Conservation (phyloP, 2,888 invertebrate genomes). For the Coenonympha arcania region DNA sequence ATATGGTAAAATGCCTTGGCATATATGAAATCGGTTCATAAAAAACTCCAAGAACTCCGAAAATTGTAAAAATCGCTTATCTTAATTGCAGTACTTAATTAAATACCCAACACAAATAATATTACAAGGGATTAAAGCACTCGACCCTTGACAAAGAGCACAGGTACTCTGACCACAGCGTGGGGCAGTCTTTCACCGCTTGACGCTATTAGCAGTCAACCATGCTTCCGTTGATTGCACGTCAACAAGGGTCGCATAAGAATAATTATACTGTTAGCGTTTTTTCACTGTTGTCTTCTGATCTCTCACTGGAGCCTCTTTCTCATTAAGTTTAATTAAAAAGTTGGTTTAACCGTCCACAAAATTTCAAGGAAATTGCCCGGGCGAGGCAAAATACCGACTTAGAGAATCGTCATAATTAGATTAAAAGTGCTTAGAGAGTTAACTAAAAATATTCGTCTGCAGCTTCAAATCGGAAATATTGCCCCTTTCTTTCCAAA, state of each 20-base stretch:
- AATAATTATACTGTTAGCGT: slow-evolving; percentile 60
- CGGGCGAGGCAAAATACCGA: slow-evolving; percentile 54
- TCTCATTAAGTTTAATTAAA: slow-evolving; percentile 70
- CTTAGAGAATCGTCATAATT: slow-evolving; percentile 62
- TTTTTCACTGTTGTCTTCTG: slow-evolving; percentile 54
- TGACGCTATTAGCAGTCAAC: slow-evolving; percentile 66
- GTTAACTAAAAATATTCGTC: slow-evolving; percentile 33
- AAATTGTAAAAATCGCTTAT: neutral
- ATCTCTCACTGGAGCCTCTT: no score
- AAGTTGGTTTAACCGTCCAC: slow-evolving; percentile 61
- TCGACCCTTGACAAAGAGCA: neutral
- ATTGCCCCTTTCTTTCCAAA: slow-evolving; percentile 37
- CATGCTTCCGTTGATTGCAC: slow-evolving; percentile 52
- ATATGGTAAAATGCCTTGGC: no score
- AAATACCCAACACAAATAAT: no score
- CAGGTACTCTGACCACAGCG: neutral
- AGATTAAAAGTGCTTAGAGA: slow-evolving; percentile 50
- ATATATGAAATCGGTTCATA: no score
- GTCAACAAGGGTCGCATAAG: slow-evolving; percentile 49
- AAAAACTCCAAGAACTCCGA: no score
- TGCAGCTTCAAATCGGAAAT: slow-evolving; percentile 25
- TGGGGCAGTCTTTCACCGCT: slow-evolving; percentile 46
- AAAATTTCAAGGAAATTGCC: slow-evolving; percentile 61
- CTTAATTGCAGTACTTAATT: no score
- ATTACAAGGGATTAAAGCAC: neutral